These are phyloP conservation scores for Agriopis aurantiaria DNA, from an alignment of 2,888 invertebrate species.

Conservation along the genomic window DNA sequence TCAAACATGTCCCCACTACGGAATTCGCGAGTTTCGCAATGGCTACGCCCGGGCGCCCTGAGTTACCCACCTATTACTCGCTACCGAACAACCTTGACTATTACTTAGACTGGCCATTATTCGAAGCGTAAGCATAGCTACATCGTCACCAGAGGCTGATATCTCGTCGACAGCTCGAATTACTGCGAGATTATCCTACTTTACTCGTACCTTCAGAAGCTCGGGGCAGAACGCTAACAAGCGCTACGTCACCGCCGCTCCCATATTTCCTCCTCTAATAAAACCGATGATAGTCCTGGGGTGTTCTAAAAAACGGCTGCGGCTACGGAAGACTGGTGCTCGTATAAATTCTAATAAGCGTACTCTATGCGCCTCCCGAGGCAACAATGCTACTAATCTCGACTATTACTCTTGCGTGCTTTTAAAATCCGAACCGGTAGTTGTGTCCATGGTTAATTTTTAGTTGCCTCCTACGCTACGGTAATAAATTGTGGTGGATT, in stretches of 20 bases:
- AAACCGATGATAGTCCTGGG: slow-evolving; percentile 72
- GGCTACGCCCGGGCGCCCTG: slow-evolving; percentile 82
- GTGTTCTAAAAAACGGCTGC: slow-evolving; percentile 73
- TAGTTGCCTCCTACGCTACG: slow-evolving; percentile 79
- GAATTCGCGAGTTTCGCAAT: slow-evolving; percentile 77
- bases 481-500: slow-evolving; percentile 74
- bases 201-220: slow-evolving; percentile 58
- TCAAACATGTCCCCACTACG: slow-evolving; percentile 70
- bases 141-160: slow-evolving; percentile 78
- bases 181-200: slow-evolving; percentile 78
- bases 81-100: slow-evolving; percentile 83
- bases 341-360: slow-evolving; percentile 82
- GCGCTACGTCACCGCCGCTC: slow-evolving; percentile 66
- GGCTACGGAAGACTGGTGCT: slow-evolving; percentile 52
- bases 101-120: slow-evolving; percentile 74
- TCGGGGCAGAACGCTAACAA: slow-evolving; percentile 70
- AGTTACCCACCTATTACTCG: slow-evolving; percentile 80
- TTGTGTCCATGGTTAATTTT: slow-evolving; percentile 76
- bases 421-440: slow-evolving; percentile 76
- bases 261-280: slow-evolving; percentile 78
- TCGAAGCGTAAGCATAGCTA: slow-evolving; percentile 62
- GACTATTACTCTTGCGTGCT: slow-evolving; percentile 77
- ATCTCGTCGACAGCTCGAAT: slow-evolving; percentile 79
- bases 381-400: slow-evolving; percentile 81
- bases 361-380: slow-evolving; percentile 73